Conservation (phyloP, 2,888 invertebrate genomes). For the Melipona bicolor region DNA sequence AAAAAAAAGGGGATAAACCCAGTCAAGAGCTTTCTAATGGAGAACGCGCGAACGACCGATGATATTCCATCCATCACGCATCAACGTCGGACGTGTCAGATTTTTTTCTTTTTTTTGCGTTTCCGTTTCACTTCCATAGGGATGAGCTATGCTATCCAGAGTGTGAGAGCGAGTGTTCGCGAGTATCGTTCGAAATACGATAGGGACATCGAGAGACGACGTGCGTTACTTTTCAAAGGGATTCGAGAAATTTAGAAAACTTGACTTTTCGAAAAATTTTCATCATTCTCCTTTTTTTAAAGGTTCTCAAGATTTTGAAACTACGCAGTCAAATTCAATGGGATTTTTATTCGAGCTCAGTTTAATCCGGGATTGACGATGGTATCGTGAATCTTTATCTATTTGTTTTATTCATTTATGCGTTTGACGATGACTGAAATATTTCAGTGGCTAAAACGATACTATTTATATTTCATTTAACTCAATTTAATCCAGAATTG, state of each 20-base stretch:
- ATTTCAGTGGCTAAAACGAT: too few relatives aligned
- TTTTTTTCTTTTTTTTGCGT: not conserved
- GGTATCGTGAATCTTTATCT: too few relatives aligned
- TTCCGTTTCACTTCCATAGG: not conserved
- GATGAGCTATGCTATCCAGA: not conserved
- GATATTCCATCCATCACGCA: constrained; percentile 33
- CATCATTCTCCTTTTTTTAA: too few relatives aligned
- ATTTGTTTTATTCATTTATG: too few relatives aligned
- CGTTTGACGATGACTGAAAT: too few relatives aligned
- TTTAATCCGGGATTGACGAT: too few relatives aligned
- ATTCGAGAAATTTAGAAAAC: not conserved
- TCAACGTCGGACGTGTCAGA: not conserved
- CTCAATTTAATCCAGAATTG: too few relatives aligned
- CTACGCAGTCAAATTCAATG: too few relatives aligned
- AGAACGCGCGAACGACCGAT: not conserved
- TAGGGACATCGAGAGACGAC: not conserved
- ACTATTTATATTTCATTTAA: too few relatives aligned
- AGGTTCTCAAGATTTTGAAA: too few relatives aligned
- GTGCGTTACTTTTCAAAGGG: not conserved
- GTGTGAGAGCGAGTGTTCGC: not conserved
- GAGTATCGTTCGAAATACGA: not conserved
- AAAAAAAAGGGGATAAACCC: not conserved
- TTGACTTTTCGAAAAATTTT: not conserved
- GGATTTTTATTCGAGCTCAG: too few relatives aligned
- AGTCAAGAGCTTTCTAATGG: constrained; percentile 41